Percentiles rank a stretch among this genome's conserved stretches.
Evolutionary conservation across 2,888 invertebrate species (phyloP).

Genomic region (Tenthredo notha): DNA sequence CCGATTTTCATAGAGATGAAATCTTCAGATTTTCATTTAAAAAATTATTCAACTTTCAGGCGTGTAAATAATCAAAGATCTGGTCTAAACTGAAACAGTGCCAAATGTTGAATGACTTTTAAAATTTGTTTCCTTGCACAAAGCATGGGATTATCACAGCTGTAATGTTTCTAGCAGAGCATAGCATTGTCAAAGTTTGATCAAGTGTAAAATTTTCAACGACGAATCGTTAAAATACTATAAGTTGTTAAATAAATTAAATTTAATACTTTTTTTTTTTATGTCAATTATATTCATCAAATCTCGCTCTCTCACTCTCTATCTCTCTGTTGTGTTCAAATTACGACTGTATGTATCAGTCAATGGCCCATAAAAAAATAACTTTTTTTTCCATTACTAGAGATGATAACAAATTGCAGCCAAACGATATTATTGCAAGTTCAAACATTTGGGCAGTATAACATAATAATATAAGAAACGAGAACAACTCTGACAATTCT

Average conservation of each 20-base stretch:
- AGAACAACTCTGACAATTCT: conserved; percentile 19
- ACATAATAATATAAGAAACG: not conserved
- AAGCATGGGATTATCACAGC: conserved; percentile 39
- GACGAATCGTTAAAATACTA: not conserved
- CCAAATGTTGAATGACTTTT: conserved; percentile 2
- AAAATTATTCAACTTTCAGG: conserved; percentile 11
- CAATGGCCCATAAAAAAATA: not conserved
- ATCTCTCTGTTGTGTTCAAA: not conserved
- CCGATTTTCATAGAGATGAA: not conserved
- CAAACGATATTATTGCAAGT: not conserved
- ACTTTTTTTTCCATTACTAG: not conserved
- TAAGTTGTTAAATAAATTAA: not conserved
- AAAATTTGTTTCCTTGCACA: conserved; percentile 37
- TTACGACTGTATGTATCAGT: not conserved
- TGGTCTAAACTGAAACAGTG: not conserved
- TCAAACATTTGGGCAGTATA: not conserved
- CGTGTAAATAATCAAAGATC: not conserved
- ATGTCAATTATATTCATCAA: not conserved
- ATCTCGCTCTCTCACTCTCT: not conserved
- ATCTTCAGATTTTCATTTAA: not conserved
- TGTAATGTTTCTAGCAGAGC: conserved; percentile 19
- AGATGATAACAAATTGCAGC: not conserved
- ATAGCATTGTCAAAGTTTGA: conserved; percentile 38
- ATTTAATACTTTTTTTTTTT: not conserved
- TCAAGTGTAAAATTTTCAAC: not conserved